Percentiles rank a stretch among this genome's conserved stretches.
phyloP scores from a whole-genome alignment of 1,140 invertebrate species.

The Oryctes rhinoceros region DNA sequence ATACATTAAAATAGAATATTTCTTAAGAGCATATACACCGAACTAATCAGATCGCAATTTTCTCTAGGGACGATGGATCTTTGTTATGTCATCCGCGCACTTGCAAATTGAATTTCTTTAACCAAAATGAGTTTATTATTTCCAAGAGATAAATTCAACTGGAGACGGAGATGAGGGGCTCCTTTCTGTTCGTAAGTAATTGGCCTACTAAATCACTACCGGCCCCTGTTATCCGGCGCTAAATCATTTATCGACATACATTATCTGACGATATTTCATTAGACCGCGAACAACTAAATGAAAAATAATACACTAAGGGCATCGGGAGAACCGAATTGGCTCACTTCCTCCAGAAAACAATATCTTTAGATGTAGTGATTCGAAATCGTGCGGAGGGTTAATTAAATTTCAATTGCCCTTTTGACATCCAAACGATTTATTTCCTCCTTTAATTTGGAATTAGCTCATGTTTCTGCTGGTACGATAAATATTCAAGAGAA shows the following conservation, averaged over 20 bases:
- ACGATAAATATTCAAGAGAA: too few species aligned
- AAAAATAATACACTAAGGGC: constrained; percentile 34
- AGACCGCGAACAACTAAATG: constrained; percentile 34
- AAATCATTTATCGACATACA: constrained; percentile 36
- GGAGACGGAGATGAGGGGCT: neutral
- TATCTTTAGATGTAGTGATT: constrained; percentile 18
- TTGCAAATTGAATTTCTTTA: constrained; percentile 35
- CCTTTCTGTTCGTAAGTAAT: constrained; percentile 27
- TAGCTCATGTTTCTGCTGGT: too few species aligned
- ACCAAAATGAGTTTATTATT: constrained; percentile 29
- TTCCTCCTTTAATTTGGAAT: neutral
- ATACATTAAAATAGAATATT: too few species aligned
- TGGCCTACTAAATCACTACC: constrained; percentile 27
- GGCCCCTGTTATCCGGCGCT: constrained; percentile 22
- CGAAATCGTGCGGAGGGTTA: neutral
- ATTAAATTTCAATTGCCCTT: constrained; percentile 33
- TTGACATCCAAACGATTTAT: constrained; percentile 8
- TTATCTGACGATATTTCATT: constrained; percentile 35
- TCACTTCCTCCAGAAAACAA: neutral
- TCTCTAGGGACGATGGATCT: neutral
- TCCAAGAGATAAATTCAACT: constrained; percentile 4
- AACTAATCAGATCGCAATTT: constrained; percentile 13
- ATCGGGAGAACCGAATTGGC: neutral
- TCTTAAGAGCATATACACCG: neutral
- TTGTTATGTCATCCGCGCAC: neutral